Evolutionary conservation across 2,113 vertebrate species (phyloP), one percentile per base, ranked within the genome.

Genomic region (Zosterops borbonicus): DNA sequence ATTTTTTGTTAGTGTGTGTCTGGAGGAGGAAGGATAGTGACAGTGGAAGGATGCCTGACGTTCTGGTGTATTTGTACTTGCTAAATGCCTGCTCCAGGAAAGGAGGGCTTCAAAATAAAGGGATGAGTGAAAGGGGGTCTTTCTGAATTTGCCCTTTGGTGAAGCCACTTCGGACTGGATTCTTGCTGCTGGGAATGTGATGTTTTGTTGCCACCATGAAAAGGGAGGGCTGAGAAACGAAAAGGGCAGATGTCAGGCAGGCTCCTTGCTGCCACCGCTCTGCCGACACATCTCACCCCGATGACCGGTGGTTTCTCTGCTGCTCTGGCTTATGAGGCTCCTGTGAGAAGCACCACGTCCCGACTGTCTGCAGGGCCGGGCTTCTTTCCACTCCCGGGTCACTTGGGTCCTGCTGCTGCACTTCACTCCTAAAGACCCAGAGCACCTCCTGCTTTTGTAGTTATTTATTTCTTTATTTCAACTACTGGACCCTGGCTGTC

Each of bases 1-100:
- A 97, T 97, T 96, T 97, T 97, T 94, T 95, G 90, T 97, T 96
- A 91, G 91, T 33, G 88, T 39, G 74, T 68, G 94, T 94, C 94
- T 91, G 80, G 81, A 83, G 77, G 95, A 94, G 90, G 94, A 95
- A 95, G 88, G 96, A 63, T 77, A 81, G 94, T 96, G 92, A 93
- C 95, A 92, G 89, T 67, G 88, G 92, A 96, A 95, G 94, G 95
- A 89, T 95, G 94, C 80, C 86, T 87, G 60, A 73, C 31, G 75
- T 67, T 90, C 83, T 92, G 90, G 74, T 79, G 82, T 77, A 31
- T 96, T 90, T 83, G 49, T 83, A 90, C 83, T 94, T 80, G 83
- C 75, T 89, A 79, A 93, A 83, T 4, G 50, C 95, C 87, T 11
- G 14, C 83, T 89, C 42, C n/a, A 11, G 90, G 90, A 89, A 77